Conservation (phyloP, 2,888 invertebrate genomes). For the Ethmia dodecea region DNA sequence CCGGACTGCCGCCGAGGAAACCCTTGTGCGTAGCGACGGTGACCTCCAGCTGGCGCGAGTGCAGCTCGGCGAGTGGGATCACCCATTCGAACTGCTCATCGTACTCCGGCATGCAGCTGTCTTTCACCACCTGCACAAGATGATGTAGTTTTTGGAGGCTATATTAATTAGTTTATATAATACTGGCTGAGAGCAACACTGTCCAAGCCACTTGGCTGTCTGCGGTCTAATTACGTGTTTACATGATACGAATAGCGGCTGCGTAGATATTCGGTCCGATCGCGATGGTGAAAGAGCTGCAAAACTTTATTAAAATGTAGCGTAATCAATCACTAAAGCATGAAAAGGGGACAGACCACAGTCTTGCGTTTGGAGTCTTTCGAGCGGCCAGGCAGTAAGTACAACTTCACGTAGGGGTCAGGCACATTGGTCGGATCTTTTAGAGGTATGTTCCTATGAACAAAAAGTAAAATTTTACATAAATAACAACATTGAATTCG, state of each 20-base stretch:
- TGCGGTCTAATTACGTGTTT: too few relatives aligned
- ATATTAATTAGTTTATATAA: too few relatives aligned
- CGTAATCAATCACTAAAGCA: too few relatives aligned
- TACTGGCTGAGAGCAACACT: too few relatives aligned
- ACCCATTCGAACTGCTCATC: constrained; percentile 95
- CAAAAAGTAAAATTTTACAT: too few relatives aligned
- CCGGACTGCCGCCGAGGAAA: constrained; percentile 88
- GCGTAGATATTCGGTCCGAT: too few relatives aligned
- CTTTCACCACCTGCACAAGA: constrained; percentile 82
- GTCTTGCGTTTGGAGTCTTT: constrained; percentile 94
- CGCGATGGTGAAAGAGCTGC: too few relatives aligned
- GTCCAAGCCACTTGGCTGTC: too few relatives aligned
- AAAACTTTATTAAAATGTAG: too few relatives aligned
- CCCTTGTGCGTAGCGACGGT: constrained; percentile 94
- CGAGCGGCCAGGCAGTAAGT: constrained; percentile 89
- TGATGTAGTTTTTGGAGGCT: background rate
- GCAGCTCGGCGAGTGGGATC: constrained; percentile 88
- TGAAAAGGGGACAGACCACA: constrained; percentile 65
- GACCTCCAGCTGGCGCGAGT: constrained; percentile 87
- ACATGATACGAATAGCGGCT: too few relatives aligned
- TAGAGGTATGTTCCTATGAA: constrained; percentile 83
- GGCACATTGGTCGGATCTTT: constrained; percentile 91
- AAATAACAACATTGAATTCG: too few relatives aligned
- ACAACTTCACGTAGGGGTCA: constrained; percentile 93
- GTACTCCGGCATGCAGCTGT: constrained; percentile 93